These are phyloP conservation scores for Eulemur rufifrons DNA, from an alignment of 2,113 vertebrate genomes.

Conservation along the genomic window DNA sequence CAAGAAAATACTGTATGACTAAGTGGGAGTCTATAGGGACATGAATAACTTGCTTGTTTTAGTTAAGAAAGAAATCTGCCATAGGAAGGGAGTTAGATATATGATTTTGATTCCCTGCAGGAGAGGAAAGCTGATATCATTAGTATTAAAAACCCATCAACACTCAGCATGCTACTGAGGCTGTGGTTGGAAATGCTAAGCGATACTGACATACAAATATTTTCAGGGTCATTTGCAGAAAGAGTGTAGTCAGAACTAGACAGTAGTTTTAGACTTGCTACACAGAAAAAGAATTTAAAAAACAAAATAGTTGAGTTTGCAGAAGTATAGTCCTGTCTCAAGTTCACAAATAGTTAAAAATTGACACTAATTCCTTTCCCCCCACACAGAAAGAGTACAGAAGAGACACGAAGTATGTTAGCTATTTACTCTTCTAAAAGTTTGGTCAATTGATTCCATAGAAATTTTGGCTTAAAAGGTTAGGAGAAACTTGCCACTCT, in stretches of 20 bases:
- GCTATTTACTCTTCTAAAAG: conserved; percentile 16
- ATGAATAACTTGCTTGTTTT: conserved; percentile 59
- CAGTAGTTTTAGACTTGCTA: conserved; percentile 57
- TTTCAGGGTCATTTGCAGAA: conserved; percentile 73
- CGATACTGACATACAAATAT: conserved; percentile 65
- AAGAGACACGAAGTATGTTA: not conserved
- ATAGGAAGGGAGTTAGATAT: conserved; percentile 59
- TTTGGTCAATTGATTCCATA: conserved; percentile 2
- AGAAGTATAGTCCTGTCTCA: not conserved
- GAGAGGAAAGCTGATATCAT: conserved; percentile 72
- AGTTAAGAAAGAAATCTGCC: conserved; percentile 75
- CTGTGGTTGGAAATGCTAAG: conserved; percentile 70
- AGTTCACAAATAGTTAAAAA: conserved; percentile 15
- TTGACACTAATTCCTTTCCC: not conserved
- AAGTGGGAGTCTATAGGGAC: conserved; percentile 59
- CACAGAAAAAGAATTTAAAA: conserved; percentile 41
- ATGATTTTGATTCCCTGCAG: conserved; percentile 73
- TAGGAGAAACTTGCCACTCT: conserved; percentile 26
- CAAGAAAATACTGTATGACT: conserved; percentile 53
- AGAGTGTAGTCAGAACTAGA: conserved; percentile 36
- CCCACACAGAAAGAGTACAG: not conserved
- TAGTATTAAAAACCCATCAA: conserved; percentile 80
- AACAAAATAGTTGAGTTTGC: not conserved
- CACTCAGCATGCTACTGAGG: conserved; percentile 69
- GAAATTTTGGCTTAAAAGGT: conserved; percentile 61